Evolutionary conservation across 2,113 vertebrate species (phyloP), one percentile per base, ranked within the genome.

Genomic region (Leucoraja erinaceus): DNA sequence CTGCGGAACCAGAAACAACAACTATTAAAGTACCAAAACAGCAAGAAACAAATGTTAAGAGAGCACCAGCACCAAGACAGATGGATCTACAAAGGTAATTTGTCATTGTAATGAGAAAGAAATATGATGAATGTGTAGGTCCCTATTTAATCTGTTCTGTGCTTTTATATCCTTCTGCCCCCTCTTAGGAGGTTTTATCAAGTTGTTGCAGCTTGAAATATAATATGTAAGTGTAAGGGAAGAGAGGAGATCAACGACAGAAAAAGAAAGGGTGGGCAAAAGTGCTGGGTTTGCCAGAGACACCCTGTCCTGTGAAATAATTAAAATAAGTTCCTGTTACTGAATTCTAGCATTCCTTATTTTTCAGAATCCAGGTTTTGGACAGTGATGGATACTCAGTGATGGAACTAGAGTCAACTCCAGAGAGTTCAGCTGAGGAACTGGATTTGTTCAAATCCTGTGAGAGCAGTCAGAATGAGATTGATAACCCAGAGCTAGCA

Each of bases 11-110:
- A 93, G 98, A 99, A 94, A 96, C 97, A 93, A 95, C 97, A 94
- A 99, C 97, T 93, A 96, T 96, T 96, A 99, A 99, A 97, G 96
- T 97, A 96, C 98, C 98, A 95, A 99, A 98, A 97, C 97, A 98
- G 95, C 97, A 98, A 94, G 97, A 98, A 59, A 72, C 93, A 66
- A 94, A 96, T 94, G 96, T 97, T 95, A 99, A 97, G 94, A 98
- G 98, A 94, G 96, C 97, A 93, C 97, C 97, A 93, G 95, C 97
- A 95, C 98, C 98, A 96, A 97, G 98, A 95, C 98, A 98, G 93
- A 98, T 99, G 20, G 98, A 99, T 95, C 95, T 99, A 93, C 98
- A 99, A 95, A 99, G 99, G 99, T 99, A 96, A 96, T 94, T 38
- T 77, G 66, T 76, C 9, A 54, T 31, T 66, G n/a, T 0, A n/a